A percentile compares a stretch with the other conserved stretches of the same genome.
Conservation (phyloP, 2,113 vertebrate genomes). For the Motacilla tschutschensis region DNA sequence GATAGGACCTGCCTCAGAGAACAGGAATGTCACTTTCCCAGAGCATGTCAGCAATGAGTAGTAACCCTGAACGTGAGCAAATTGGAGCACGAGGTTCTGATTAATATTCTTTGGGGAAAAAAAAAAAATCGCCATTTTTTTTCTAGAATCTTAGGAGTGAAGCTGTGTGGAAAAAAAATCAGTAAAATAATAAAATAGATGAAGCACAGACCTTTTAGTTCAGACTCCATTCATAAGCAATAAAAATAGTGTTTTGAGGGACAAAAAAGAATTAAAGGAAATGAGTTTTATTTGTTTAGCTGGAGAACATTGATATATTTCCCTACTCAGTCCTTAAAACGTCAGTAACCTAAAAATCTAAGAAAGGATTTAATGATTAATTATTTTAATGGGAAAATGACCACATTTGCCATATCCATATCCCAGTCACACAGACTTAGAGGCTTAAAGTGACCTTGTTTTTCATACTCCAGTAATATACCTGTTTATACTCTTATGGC, state of each 20-base stretch:
- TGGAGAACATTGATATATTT: background rate
- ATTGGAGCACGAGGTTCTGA: background rate
- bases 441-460: background rate
- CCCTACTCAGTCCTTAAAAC: background rate
- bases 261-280: background rate
- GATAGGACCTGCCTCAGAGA: background rate
- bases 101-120: background rate
- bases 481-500: background rate
- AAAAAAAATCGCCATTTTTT: background rate
- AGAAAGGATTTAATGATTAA: background rate
- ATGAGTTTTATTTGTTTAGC: background rate
- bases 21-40: background rate
- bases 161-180: background rate
- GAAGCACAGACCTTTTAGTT: background rate
- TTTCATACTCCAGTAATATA: background rate
- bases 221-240: background rate
- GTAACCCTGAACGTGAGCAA: background rate
- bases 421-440: background rate
- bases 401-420: background rate
- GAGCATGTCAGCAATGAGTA: background rate
- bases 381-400: background rate
- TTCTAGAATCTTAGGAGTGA: background rate
- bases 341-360: background rate
- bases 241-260: background rate
- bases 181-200: background rate